Evolutionary conservation across 2,113 vertebrate genomes (phyloP).

Genomic region (Erythrocercus mccallii): DNA sequence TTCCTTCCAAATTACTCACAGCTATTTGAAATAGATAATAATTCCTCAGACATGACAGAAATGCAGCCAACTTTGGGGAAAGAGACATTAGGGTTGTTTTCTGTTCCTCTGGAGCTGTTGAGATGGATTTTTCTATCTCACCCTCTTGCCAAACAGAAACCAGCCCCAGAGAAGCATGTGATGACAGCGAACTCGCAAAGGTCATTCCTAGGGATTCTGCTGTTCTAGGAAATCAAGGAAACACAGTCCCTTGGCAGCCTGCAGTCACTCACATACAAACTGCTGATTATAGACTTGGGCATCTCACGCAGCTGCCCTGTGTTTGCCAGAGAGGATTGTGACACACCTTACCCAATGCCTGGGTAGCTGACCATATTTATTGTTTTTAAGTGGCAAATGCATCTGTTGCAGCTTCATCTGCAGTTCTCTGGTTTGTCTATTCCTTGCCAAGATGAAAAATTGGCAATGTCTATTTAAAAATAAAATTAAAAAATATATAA

Average conservation of each 20-base stretch:
- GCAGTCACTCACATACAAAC: background rate
- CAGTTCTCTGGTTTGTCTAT: background rate
- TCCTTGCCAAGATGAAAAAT: background rate
- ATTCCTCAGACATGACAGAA: background rate
- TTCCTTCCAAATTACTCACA: background rate
- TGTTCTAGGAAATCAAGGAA: constrained; percentile 4
- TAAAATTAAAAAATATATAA: background rate
- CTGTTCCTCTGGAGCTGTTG: background rate
- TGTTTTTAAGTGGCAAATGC: background rate
- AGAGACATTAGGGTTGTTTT: background rate
- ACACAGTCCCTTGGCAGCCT: background rate
- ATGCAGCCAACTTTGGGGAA: background rate
- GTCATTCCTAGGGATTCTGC: background rate
- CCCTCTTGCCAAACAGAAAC: constrained; percentile 8
- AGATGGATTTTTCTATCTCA: background rate
- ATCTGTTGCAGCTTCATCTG: background rate
- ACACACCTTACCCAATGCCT: background rate
- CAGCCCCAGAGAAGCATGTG: background rate
- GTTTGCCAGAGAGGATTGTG: background rate
- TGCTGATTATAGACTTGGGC: background rate
- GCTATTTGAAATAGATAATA: background rate
- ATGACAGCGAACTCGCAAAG: background rate
- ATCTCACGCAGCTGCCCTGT: background rate
- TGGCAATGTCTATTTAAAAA: background rate
- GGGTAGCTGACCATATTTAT: background rate